Evolutionary conservation across 2,888 invertebrate species (phyloP).

Genomic region (Drosophila algonquin): DNA sequence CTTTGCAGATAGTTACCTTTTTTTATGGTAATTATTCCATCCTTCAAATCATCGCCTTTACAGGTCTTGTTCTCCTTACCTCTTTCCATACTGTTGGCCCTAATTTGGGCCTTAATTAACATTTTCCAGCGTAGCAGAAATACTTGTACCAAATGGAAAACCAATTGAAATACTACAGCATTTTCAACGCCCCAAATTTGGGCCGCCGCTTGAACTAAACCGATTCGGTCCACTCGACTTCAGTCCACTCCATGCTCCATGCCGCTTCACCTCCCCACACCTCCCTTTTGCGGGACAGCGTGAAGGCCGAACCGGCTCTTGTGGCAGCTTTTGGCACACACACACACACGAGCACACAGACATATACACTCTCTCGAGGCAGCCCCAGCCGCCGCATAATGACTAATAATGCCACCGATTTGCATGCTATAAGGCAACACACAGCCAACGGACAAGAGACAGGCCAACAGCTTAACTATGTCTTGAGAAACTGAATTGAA

Average conservation of each 20-base stretch:
- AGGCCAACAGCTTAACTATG: constrained; percentile 20
- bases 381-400: constrained; percentile 26
- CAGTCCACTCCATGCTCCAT: constrained; percentile 3
- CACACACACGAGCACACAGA: constrained; percentile 12
- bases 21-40: not conserved
- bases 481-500: constrained; percentile 42
- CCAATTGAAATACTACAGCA: constrained; percentile 49
- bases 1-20: not conserved
- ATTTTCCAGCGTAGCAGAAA: constrained; percentile 39
- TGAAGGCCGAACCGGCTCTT: constrained; percentile 53
- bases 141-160: constrained; percentile 15
- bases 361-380: not conserved
- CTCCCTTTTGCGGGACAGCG: constrained; percentile 27
- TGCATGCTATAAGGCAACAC: constrained; percentile 54
- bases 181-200: constrained; percentile 60
- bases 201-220: constrained; percentile 37
- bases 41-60: not conserved
- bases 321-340: constrained; percentile 20
- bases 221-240: constrained; percentile 30
- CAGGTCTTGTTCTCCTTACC: not conserved
- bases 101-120: not conserved
- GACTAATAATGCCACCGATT: constrained; percentile 59
- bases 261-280: not conserved
- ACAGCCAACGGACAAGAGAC: not conserved
- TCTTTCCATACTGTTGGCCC: not conserved